Evolutionary conservation across 2,113 vertebrate species (phyloP).

Genomic region (Amblyopsis rosae): DNA sequence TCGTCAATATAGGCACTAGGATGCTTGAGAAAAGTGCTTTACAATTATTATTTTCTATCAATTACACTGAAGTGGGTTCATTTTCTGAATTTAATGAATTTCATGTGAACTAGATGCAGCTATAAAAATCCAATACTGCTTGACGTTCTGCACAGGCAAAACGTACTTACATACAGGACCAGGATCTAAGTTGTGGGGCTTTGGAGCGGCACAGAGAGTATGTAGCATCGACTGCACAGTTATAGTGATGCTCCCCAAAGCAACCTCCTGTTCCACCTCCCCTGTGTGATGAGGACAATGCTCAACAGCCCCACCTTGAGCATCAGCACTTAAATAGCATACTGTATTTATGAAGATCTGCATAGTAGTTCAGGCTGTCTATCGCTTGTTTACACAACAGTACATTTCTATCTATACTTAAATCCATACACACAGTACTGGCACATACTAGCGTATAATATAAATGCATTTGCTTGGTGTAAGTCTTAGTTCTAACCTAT

Average conservation of each 20-base stretch:
- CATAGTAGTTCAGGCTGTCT: slow-evolving; percentile 52
- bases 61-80: background rate
- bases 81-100: slow-evolving; percentile 19
- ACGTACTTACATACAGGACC: background rate
- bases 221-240: no score
- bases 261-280: no score
- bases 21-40: background rate
- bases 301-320: slow-evolving; percentile 24
- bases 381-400: slow-evolving; percentile 13
- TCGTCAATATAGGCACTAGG: background rate
- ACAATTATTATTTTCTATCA: background rate
- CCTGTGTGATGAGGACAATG: no score
- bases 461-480: slow-evolving; percentile 19
- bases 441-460: slow-evolving; percentile 14
- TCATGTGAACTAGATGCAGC: slow-evolving; percentile 2
- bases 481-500: slow-evolving; percentile 21
- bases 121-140: background rate
- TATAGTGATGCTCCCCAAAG: no score
- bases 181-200: slow-evolving; percentile 3
- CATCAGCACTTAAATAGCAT: slow-evolving; percentile 32
- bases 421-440: slow-evolving; percentile 7
- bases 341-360: slow-evolving; percentile 50
- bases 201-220: background rate
- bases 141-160: slow-evolving; percentile 18
- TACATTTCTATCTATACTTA: slow-evolving; percentile 26